Base-by-base conservation (phyloP, 2,888 invertebrate genomes). In the Zygaena filipendulae region DNA sequence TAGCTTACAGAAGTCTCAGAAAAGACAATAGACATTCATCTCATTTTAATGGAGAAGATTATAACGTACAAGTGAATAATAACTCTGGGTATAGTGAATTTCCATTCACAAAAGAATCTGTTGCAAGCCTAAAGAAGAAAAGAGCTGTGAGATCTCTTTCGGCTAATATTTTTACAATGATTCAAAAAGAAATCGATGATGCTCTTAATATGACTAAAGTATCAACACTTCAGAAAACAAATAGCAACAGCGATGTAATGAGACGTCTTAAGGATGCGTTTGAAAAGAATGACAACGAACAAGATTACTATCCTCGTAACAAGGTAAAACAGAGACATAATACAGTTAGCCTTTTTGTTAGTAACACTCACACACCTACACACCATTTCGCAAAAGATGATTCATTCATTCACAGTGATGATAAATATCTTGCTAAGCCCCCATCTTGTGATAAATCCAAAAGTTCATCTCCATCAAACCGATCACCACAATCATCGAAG, bases 1-100 rank as follows among this genome's bases (percentile, higher is more conserved):
- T 95, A 52, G 95, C 95, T 0, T 94, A 88, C 51, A 82, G 95
- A 45, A 89, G 87, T 46, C 72, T 95, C 28, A 83, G 95, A 10
- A 95, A 94, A 66, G 95, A 95, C 67, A 77, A 83, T 30, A 81
- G 81, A 43, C 82, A 84, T 59, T 82, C 82, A 28, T 68, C 81
- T 4, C 59, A 82, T 11, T 75, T 74, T 23, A 67, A 72, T 33
- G 67, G 61, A 21, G 72, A 75, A 22, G 83, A 82, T 12, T 79
- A 77, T 42, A 69, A 59, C 41, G 70, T 66, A 23, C 62, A 77
- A 39, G 60, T 75, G 21, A 80, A 82, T 45, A 82, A 82, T 36
- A 79, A 77, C 43, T 61, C 61, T 38, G 59, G 47, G 34, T 58
- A 72, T 42, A 53, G 43, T 30, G 79, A 79, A 35, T 60, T 53